Base-by-base conservation (phyloP, 2,797 vertebrate genomes). In the Oceanodroma leucorhoa region DNA sequence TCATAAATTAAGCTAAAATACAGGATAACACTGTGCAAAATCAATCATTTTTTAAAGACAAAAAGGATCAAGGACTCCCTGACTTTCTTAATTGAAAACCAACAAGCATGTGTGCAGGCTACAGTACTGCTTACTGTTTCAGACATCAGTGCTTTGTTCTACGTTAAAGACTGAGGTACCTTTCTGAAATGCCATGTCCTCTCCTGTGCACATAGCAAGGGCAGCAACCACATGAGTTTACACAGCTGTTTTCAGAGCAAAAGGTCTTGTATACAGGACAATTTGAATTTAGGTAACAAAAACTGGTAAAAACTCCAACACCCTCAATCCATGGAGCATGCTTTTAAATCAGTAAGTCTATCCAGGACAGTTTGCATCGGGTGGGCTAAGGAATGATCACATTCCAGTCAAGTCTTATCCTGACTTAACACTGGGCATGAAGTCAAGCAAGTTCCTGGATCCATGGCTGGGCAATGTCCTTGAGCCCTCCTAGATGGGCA, bases 1-100 rank as follows among this genome's bases (percentile, higher is more conserved):
- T 53, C 76, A 88, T 60, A 62, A 93, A 93, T 79, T 57, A 90
- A 93, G 89, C 62, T 67, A 48, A 77, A 93, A 94, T n/a, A 26
- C 57, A 90, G 90, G 87, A 72, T 66, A 40, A 48, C 51, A 45
- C 17, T 64, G 38, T 62, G 85, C 70, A 64, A 83, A 87, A 83
- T 48, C 75, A 76, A 73, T 66, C 65, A 51, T 20, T 50, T 90
- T 38, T 78, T 53, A 48, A 62, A 50, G 41, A 72, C 46, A 61
- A 50, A 57, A 75, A 46, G 18, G 18, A 60, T 70, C 48, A 71
- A 70, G 83, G 57, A 48, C 51, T 65, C 92, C 86, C 78, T 76
- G 87, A 64, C 66, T 77, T 88, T 67, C 77, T 66, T 50, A 78
- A 90, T 22, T 87, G 55, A 62, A 81, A 29, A 45, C 13, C 2